Conservation (phyloP, 1,140 invertebrate genomes). For the Alviniconcha marisindica region DNA sequence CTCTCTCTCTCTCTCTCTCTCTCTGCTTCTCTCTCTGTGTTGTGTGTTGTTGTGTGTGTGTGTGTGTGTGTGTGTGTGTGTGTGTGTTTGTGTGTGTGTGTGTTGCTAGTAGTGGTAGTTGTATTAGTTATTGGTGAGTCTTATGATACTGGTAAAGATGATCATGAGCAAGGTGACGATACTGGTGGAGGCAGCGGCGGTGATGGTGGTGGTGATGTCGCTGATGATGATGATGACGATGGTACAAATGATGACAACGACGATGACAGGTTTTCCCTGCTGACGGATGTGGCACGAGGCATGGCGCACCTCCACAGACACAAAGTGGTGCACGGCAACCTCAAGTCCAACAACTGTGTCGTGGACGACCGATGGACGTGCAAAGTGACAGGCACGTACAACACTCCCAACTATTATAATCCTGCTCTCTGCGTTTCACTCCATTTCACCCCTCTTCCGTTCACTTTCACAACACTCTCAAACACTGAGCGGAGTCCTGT, state of each 20-base stretch:
- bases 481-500: too few species aligned
- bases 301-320: slow-evolving; percentile 95
- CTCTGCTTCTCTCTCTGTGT: background rate
- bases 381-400: slow-evolving; percentile 88
- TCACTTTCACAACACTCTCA: too few species aligned
- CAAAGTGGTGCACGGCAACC: slow-evolving; percentile 91
- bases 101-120: too few species aligned
- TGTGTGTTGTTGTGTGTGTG: background rate
- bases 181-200: background rate
- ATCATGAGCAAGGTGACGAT: background rate
- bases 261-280: slow-evolving; percentile 64
- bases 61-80: slow-evolving; percentile 19
- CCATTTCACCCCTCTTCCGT: too few species aligned
- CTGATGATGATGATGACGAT: background rate
- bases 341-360: slow-evolving; percentile 95
- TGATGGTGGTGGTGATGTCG: background rate
- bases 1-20: background rate
- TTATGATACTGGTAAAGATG: background rate
- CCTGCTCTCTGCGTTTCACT: too few species aligned
- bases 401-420: too few species aligned
- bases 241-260: background rate
- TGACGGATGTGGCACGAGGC: slow-evolving; percentile 77
- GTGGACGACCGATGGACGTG: slow-evolving; percentile 96
- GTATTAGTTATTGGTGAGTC: too few species aligned
- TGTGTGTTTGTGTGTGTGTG: slow-evolving; percentile 18